phyloP scores from a whole-genome alignment of 2,888 invertebrate species.

The Cryptocheilus praepositus region DNA sequence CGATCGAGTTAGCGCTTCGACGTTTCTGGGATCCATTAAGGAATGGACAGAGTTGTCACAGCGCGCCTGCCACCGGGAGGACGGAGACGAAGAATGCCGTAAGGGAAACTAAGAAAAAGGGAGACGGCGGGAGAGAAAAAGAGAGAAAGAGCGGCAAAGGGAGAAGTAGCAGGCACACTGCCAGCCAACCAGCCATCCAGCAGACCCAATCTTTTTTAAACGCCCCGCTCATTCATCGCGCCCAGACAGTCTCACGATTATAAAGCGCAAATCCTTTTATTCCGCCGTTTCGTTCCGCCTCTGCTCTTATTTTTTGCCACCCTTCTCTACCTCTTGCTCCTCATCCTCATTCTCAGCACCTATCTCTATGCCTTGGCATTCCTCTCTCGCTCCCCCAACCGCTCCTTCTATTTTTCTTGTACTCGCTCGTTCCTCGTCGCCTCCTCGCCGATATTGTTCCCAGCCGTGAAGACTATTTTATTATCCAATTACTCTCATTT shows the following conservation, averaged over 20 bases:
- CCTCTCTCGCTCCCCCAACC: slow-evolving; percentile 13
- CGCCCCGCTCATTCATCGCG: slow-evolving; percentile 65
- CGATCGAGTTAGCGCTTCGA: slow-evolving; percentile 40
- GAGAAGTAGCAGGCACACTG: slow-evolving; percentile 57
- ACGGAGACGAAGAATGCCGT: slow-evolving; percentile 20
- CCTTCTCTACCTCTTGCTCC: slow-evolving; percentile 37
- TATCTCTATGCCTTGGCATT: slow-evolving; percentile 16
- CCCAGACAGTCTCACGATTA: slow-evolving; percentile 71
- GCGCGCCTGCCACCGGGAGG: slow-evolving; percentile 30
- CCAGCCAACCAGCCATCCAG: slow-evolving; percentile 63
- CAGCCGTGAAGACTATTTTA: slow-evolving; percentile 55
- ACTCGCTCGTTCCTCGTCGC: slow-evolving; percentile 17
- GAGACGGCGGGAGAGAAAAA: slow-evolving; percentile 11
- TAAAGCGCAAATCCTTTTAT: slow-evolving; percentile 71
- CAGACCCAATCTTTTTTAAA: slow-evolving; percentile 68
- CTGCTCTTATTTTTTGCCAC: slow-evolving; percentile 58
- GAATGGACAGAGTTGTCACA: slow-evolving; percentile 40
- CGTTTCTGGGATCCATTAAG: slow-evolving; percentile 47
- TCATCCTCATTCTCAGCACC: slow-evolving; percentile 32
- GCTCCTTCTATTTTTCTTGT: slow-evolving; percentile 16
- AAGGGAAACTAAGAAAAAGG: slow-evolving; percentile 17
- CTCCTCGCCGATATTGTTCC: slow-evolving; percentile 57
- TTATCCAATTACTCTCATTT: slow-evolving; percentile 64
- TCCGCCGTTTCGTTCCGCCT: slow-evolving; percentile 61
- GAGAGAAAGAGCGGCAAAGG: background rate